Evolutionary conservation across 2,797 vertebrate species (phyloP), one percentile per base, ranked within the genome.

Genomic region (Tauraco hartlaubi): DNA sequence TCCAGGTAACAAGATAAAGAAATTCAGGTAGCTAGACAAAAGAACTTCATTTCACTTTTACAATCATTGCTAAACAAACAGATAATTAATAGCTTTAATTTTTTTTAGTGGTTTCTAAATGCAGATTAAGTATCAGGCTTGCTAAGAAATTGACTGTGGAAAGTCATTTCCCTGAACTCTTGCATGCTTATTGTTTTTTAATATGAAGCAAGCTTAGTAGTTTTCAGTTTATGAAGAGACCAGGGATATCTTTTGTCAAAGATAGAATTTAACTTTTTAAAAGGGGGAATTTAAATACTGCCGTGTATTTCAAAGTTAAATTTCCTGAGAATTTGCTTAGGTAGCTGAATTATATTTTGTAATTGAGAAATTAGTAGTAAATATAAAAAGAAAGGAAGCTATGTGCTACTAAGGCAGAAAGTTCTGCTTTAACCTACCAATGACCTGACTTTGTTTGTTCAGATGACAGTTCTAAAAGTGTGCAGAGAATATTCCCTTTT

Each of bases 401-500:
- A 78, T 96, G 92, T 96, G 91, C 76, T 96, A 71, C 75, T 85
- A 95, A 85, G 46, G 88, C 89, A 96, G 81, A 97, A 87, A 97
- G 89, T 88, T 98, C 94, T 97, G 94, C 97, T 98, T 97, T 98
- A 98, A 98, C 98, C 98, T 98, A 91, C 82, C 96, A 97, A 94
- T 98, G 98, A 98, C 98, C 98, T 98, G 94, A 87, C 92, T 96
- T 98, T 98, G 97, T 98, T 98, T 98, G 97, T 98, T 98, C 98
- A 98, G 98, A 97, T 97, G 97, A 97, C 97, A 97, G 92, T 97
- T 98, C 98, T 97, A 97, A 98, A 98, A 98, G 97, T 98, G 97
- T 98, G 97, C 97, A 97, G 96, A 96, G 96, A 96, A 90, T 98
- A 97, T 98, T 97, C 97, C 92, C 96, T 97, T 98, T 98, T 98